phyloP scores from a whole-genome alignment of 1,140 invertebrate genomes.

The Leptopilina boulardi region DNA sequence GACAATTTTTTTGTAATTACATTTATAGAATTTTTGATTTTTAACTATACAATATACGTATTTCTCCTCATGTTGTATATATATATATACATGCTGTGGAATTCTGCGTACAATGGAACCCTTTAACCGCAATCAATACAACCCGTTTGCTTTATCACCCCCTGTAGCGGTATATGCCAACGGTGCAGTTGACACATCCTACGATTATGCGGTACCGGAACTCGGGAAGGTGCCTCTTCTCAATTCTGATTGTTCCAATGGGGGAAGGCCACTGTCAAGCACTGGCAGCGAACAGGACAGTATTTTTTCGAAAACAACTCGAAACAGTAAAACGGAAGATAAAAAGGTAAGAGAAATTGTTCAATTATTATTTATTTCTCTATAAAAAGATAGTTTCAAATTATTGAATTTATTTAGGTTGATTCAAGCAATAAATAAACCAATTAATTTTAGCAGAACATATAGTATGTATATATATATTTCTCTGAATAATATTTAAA shows the following conservation, averaged over 20 bases:
- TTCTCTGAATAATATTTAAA: no score
- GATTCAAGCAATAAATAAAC: no score
- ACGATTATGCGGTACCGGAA: conserved; percentile 88
- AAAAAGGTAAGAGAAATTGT: conserved; percentile 69
- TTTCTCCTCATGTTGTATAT: background rate
- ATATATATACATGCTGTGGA: conserved; percentile 33
- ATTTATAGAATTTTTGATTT: no score
- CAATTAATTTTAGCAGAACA: no score
- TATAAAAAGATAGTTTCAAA: no score
- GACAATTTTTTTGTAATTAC: no score
- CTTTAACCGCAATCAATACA: conserved; percentile 70
- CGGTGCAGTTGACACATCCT: conserved; percentile 76
- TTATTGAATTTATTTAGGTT: no score
- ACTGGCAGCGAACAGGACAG: conserved; percentile 74
- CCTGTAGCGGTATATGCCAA: conserved; percentile 71
- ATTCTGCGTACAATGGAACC: conserved; percentile 51
- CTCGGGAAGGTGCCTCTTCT: conserved; percentile 82
- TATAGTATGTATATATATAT: no score
- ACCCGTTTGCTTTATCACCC: conserved; percentile 70
- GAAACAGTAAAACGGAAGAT: conserved; percentile 71
- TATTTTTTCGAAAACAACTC: conserved; percentile 73
- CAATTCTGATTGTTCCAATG: conserved; percentile 65
- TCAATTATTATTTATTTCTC: conserved; percentile 19
- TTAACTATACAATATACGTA: no score
- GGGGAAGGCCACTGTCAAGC: conserved; percentile 56